Conservation (phyloP, 2,797 vertebrate genomes). For the Coregonus sp. region DNA sequence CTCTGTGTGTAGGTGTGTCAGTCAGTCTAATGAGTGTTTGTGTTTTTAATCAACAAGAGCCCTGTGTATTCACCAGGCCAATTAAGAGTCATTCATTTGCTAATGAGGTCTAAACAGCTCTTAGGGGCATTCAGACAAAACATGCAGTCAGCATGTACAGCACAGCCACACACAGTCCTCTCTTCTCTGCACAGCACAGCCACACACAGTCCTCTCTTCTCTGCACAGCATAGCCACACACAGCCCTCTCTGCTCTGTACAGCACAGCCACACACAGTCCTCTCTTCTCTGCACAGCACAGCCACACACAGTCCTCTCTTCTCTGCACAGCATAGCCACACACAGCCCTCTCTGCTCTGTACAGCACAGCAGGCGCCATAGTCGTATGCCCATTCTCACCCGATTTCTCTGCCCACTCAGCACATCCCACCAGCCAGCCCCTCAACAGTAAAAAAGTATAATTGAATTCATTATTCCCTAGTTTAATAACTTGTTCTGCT, state of each 20-base stretch:
- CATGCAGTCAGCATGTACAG: conserved; percentile 63
- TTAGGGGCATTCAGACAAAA: conserved; percentile 61
- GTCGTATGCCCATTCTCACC: conserved; percentile 24
- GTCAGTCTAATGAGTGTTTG: not conserved
- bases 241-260: too few relatives aligned
- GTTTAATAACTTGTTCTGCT: conserved; percentile 79
- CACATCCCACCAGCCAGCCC: conserved; percentile 72
- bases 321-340: too few relatives aligned
- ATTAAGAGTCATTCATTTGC: conserved; percentile 81
- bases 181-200: too few relatives aligned
- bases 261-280: too few relatives aligned
- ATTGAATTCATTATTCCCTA: conserved; percentile 83
- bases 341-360: too few relatives aligned
- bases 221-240: too few relatives aligned
- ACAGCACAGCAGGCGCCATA: conserved; percentile 41
- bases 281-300: too few relatives aligned
- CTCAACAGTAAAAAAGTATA: conserved; percentile 80
- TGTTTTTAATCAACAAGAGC: conserved; percentile 73
- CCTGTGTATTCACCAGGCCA: conserved; percentile 76
- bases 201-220: too few relatives aligned
- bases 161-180: conserved; percentile 44
- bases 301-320: too few relatives aligned
- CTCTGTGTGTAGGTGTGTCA: not conserved
- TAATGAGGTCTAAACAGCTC: conserved; percentile 58
- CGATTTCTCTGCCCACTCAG: conserved; percentile 73